phyloP scores from a whole-genome alignment of 2,888 invertebrate genomes.

The Eurytoma californica region DNA sequence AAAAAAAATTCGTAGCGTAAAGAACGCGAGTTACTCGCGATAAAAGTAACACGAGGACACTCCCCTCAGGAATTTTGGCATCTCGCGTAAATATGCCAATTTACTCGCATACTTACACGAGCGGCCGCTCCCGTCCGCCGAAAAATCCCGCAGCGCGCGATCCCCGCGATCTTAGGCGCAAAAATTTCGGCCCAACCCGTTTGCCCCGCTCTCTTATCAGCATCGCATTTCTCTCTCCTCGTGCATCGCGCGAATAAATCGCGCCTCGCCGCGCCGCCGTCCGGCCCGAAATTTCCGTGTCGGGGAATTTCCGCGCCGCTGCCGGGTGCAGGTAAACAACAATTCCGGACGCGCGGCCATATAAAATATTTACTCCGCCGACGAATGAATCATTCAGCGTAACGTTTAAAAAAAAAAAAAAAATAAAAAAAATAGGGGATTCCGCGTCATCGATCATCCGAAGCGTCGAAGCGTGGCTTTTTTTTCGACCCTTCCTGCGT shows the following conservation, averaged over 20 bases:
- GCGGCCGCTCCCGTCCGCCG: no score
- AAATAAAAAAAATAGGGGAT: constrained; percentile 27
- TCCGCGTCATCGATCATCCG: constrained; percentile 47
- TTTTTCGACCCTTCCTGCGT: constrained; percentile 6
- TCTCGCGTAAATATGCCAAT: no score
- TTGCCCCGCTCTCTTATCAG: no score
- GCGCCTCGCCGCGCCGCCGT: not conserved
- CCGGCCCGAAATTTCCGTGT: not conserved
- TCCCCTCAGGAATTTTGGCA: no score
- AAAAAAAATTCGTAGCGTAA: no score
- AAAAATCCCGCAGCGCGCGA: not conserved
- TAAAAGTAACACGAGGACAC: no score
- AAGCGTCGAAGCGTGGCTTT: constrained; percentile 33
- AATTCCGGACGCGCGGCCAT: not conserved
- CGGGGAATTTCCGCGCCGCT: not conserved
- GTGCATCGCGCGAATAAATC: not conserved
- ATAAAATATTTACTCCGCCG: constrained; percentile 29
- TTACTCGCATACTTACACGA: no score
- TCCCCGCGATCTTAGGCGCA: not conserved
- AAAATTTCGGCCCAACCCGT: no score
- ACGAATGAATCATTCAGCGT: constrained; percentile 40
- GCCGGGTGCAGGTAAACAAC: constrained; percentile 14
- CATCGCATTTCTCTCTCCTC: not conserved
- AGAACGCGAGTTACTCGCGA: no score
- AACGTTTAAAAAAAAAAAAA: constrained; percentile 37